A percentile compares a stretch with the other conserved stretches of the same genome.
Evolutionary conservation across 2,888 invertebrate genomes (phyloP).

Genomic region (Harmothoe impar): DNA sequence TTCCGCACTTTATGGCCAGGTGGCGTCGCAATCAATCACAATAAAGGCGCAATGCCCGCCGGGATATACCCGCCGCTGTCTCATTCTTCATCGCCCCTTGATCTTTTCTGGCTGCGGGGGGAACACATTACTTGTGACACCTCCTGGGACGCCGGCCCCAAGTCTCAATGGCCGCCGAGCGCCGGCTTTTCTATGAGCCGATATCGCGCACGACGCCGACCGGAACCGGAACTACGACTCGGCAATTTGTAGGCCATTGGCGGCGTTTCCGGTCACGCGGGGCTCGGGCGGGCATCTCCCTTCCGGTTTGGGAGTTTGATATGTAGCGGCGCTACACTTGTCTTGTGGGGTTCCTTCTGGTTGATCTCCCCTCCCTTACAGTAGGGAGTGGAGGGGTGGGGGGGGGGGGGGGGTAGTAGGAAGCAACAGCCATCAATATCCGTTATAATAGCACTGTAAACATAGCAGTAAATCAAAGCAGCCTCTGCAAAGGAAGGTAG

Average conservation of each 20-base stretch:
- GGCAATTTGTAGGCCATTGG: conserved; percentile 28
- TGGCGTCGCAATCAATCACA: conserved; percentile 17
- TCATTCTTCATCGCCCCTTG: conserved; percentile 32
- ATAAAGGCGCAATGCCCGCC: conserved; percentile 18
- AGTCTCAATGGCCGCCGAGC: not conserved
- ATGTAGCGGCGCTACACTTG: conserved; percentile 1
- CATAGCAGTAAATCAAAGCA: too few species aligned
- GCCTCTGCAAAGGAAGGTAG: too few species aligned
- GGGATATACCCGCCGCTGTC: conserved; percentile 42
- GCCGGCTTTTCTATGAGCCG: conserved; percentile 7
- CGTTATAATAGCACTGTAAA: too few species aligned
- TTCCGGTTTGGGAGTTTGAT: not conserved
- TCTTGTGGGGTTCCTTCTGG: not conserved
- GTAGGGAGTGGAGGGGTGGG: too few species aligned
- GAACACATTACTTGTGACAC: conserved; percentile 19
- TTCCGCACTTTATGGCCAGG: conserved; percentile 39
- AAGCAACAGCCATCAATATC: too few species aligned
- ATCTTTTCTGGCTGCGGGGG: conserved; percentile 31
- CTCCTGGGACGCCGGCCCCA: not conserved
- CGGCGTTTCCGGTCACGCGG: conserved; percentile 4
- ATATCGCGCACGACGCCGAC: conserved; percentile 4
- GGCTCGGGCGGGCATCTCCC: not conserved
- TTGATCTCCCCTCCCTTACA: not conserved
- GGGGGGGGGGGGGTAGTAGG: too few species aligned
- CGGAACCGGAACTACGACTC: conserved; percentile 26